These are phyloP conservation scores for Cyprichromis sp. DNA, from an alignment of 2,113 vertebrate species.

Conservation along the genomic window DNA sequence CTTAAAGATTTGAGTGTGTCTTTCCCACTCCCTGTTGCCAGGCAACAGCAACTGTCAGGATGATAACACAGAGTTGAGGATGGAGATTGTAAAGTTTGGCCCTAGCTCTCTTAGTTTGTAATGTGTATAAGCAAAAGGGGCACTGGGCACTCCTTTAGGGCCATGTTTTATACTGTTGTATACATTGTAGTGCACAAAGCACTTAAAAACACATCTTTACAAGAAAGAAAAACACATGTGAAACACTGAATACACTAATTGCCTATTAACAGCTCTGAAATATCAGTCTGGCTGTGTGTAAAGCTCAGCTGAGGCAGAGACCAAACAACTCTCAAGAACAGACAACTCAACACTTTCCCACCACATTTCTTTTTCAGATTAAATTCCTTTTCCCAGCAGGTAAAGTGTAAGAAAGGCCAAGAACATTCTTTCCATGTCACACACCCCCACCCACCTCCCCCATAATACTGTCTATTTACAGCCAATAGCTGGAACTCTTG, in stretches of 20 bases:
- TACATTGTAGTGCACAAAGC: not conserved
- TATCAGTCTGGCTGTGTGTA: not conserved
- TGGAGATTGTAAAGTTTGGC: conserved; percentile 37
- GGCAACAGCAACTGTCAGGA: conserved; percentile 58
- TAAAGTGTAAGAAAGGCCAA: conserved; percentile 38
- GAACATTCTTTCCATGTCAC: conserved; percentile 46
- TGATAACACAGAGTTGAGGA: conserved; percentile 19
- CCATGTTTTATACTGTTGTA: not conserved
- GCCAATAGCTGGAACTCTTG: not conserved
- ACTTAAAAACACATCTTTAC: not conserved
- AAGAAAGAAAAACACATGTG: not conserved
- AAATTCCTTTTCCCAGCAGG: conserved; percentile 42
- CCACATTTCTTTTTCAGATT: conserved; percentile 16
- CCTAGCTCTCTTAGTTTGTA: conserved; percentile 25
- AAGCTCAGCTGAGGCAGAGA: not conserved
- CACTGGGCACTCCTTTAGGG: not conserved
- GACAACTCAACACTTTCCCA: conserved; percentile 11
- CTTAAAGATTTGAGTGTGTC: conserved; percentile 27
- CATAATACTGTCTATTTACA: not conserved
- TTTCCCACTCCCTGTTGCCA: conserved; percentile 49
- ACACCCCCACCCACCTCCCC: not conserved
- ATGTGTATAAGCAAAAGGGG: not conserved
- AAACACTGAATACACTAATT: not conserved
- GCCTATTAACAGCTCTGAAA: not conserved
- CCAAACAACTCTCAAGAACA: not conserved